These are phyloP conservation scores for Bos taurus DNA, from an alignment of 2,113 vertebrate species.

Conservation along the genomic window ARS-UCD2.0 NC_037343.1:11708501-11709000, in stretches of 20 bases:
- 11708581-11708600: conserved; percentile 11
- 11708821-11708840: neutral
- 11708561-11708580: neutral
- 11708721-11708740: neutral
- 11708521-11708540: neutral
- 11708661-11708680: neutral
- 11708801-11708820: neutral
- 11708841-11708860: neutral
- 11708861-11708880: neutral
- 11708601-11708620: neutral
- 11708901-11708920: neutral
- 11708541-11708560: neutral
- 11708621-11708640: neutral
- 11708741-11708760: neutral
- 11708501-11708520: neutral
- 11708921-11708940: neutral
- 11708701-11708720: neutral
- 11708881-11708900: neutral
- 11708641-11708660: neutral
- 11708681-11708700: neutral
- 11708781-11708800: neutral
- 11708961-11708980: neutral
- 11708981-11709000: neutral
- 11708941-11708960: neutral
- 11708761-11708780: neutral